phyloP scores from a whole-genome alignment of 1,140 invertebrate genomes.

The Dinothrombium tinctorium region DNA sequence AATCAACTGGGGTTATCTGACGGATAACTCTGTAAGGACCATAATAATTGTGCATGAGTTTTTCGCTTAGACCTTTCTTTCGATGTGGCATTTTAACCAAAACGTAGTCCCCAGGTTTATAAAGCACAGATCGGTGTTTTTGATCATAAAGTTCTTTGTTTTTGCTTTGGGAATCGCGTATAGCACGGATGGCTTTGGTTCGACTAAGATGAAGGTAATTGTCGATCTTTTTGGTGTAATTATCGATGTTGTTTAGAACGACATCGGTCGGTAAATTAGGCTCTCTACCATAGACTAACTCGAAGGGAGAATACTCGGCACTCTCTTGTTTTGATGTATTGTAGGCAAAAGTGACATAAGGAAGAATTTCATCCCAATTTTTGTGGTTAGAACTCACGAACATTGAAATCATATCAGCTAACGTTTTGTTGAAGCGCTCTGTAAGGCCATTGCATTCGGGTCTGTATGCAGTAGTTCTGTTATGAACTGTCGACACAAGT shows the following conservation, averaged over 20 bases:
- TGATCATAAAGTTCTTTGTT: background rate
- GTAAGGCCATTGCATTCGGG: conserved; percentile 13
- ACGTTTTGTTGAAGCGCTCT: conserved; percentile 13
- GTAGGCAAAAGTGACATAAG: conserved; percentile 22
- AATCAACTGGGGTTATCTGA: background rate
- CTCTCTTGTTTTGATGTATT: conserved; percentile 23
- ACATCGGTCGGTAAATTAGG: conserved; percentile 11
- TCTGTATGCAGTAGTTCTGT: conserved; percentile 4
- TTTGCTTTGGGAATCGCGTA: background rate
- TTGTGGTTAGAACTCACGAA: too few relatives aligned
- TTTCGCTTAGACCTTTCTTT: conserved; percentile 3
- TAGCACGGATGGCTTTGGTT: background rate
- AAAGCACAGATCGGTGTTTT: background rate
- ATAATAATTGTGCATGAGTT: conserved; percentile 7
- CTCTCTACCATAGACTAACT: conserved; percentile 23
- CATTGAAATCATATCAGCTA: too few relatives aligned
- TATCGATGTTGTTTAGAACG: background rate
- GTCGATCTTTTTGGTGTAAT: background rate
- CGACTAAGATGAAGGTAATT: background rate
- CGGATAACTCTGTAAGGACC: conserved; percentile 8
- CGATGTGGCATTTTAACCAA: conserved; percentile 6
- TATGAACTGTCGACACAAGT: conserved; percentile 6
- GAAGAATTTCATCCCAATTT: conserved; percentile 24
- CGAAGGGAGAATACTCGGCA: conserved; percentile 21
- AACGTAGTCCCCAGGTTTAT: conserved; percentile 6